Evolutionary conservation across 2,797 vertebrate genomes (phyloP), one percentile per base, ranked within the genome.

Genomic region (Danio aesculapii): DNA sequence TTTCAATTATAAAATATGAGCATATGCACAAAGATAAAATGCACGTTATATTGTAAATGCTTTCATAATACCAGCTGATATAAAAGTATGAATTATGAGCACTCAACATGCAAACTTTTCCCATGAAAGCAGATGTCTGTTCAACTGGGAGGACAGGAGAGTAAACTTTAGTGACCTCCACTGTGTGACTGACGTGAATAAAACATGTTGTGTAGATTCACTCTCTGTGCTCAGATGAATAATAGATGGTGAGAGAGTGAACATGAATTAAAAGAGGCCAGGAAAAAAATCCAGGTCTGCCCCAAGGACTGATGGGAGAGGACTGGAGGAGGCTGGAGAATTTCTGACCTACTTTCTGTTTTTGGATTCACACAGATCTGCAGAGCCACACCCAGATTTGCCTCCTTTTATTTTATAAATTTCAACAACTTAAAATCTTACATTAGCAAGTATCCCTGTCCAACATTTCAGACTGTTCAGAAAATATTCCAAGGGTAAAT

Each of bases 311-410:
- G 74, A 83, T 86, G 83, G 78, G 71, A 77, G 63, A 46, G 50
- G 30, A 61, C 61, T 50, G 46, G 50, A 44, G 75, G 50, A 43
- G 49, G 70, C 82, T 69, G 73, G 78, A 86, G 79, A 85, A 68
- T 68, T 75, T 81, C 67, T 87, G 87, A 30, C 81, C 84, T 75
- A 88, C 41, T 83, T 87, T 84, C 82, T 75, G 75, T 57, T 87
- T 87, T 86, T 86, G 86, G 77, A 77, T 11, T 30, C 53, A 62
- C 13, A 62, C 77, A 62, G 46, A 47, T 49, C 75, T 30, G 13
- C 75, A 39, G 30, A 74, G 14, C 52, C 53, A 49, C 44, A 44
- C 14, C 53, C 44, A 61, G 30, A 6, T 16, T 59, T 1, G 44
- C 52, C 39, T 41, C 70, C 30, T 1, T 1, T 30, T 30, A 30